A percentile compares a stretch with the other conserved stretches of the same genome.
These are phyloP conservation scores for Dicerorhinus sumatrensis DNA, from an alignment of 2,113 vertebrate genomes.

Conservation along the genomic window DNA sequence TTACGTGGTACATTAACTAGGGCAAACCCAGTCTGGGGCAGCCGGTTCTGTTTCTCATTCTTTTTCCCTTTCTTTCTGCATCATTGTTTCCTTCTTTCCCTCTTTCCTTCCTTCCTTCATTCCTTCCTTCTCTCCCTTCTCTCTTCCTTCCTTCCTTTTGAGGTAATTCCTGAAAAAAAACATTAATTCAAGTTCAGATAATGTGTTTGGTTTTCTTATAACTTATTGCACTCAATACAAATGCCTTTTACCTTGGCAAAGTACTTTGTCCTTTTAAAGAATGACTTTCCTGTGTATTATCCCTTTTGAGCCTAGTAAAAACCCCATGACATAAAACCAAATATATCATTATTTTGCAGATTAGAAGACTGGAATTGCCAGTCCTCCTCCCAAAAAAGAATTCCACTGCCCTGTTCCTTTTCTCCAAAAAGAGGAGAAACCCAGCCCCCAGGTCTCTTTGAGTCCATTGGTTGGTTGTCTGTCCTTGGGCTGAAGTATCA, in stretches of 20 bases:
- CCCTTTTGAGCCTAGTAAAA: not conserved
- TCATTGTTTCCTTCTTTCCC: not conserved
- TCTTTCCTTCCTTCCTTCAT: not conserved
- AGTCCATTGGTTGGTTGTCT: slow-evolving; percentile 64
- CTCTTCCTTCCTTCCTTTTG: not conserved
- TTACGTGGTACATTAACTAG: not conserved
- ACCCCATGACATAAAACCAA: not conserved
- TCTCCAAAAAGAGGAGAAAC: slow-evolving; percentile 77
- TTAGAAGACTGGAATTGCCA: not conserved
- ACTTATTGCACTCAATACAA: not conserved
- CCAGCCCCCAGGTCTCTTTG: slow-evolving; percentile 72
- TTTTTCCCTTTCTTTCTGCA: not conserved
- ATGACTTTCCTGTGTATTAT: not conserved
- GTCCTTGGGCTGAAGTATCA: slow-evolving; percentile 76
- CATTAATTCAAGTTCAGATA: not conserved
- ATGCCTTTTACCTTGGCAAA: slow-evolving; percentile 11
- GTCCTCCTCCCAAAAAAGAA: not conserved
- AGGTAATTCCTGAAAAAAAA: not conserved
- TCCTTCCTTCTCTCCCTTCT: no score
- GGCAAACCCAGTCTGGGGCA: not conserved
- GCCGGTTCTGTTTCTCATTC: not conserved
- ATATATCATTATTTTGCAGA: not conserved
- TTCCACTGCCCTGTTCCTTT: slow-evolving; percentile 72
- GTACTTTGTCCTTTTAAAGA: not conserved
- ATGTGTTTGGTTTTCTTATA: not conserved